Evolutionary conservation across 2,797 vertebrate genomes (phyloP).

Genomic region (Rhincodon typus): DNA sequence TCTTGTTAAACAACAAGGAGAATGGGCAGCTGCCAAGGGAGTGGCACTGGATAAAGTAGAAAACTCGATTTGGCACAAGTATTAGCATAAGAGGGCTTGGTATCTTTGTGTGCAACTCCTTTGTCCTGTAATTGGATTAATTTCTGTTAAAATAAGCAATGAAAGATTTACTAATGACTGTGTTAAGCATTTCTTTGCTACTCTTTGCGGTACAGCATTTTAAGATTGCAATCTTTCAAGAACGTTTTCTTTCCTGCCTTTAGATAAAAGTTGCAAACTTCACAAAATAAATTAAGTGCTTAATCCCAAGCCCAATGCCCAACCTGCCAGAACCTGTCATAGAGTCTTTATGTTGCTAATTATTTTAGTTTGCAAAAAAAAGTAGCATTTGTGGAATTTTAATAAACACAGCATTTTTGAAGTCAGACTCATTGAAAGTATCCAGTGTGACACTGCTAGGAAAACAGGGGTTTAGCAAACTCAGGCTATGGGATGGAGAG

Average conservation of each 20-base stretch:
- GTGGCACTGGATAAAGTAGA: neutral
- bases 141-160: neutral
- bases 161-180: neutral
- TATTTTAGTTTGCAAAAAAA: neutral
- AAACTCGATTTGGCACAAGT: neutral
- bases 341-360: neutral
- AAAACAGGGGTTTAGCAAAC: neutral
- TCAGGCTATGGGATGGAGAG: neutral
- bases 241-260: neutral
- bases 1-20: neutral
- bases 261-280: neutral
- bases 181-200: neutral
- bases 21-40: neutral
- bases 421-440: neutral
- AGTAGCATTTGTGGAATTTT: neutral
- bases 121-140: constrained; percentile 1
- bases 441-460: neutral
- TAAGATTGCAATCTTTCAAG: neutral
- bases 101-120: neutral
- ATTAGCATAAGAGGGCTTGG: neutral
- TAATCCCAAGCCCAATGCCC: neutral
- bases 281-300: neutral
- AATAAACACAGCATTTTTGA: neutral
- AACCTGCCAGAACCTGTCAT: neutral
- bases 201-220: neutral